Evolutionary conservation across 2,888 invertebrate genomes (phyloP), one percentile per base, ranked within the genome.

Genomic region (Acanthopleura granulata): DNA sequence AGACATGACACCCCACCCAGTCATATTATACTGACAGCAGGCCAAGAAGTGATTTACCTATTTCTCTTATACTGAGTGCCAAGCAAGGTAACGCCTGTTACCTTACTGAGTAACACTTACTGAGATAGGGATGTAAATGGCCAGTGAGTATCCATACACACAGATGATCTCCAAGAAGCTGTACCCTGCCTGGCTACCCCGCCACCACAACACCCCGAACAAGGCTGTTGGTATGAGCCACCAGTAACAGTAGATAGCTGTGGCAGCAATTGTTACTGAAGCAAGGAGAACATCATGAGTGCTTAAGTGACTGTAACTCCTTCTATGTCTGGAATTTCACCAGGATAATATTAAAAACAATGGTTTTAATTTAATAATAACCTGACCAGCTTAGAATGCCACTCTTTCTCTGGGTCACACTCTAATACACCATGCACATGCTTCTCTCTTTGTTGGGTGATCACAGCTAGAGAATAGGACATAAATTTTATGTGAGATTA

Each of bases 111-210:
- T n/a, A n/a, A 57, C 18, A 89, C 91, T 89, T 85, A 92, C 93
- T 1, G 97, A 95, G 14, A 97, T 95, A 6, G 98, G 98, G 86
- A 99, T 94, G 91, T 97, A 99, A 86, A 98, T 95, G 50, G 96
- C 94, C 70, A 99, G 92, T 0, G 97, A 97, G 91, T 99, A 99
- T 14, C 98, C 99, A 88, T 98, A 99, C 15, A 98, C 93, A 90
- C 97, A 98, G 88, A 98, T 93, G 15, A 98, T 92, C 81, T 98
- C 96, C 82, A 98, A 92, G 88, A 96, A 92, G 27, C 94, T 88
- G 80, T 91, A 91, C 22, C 87, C 89, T 27, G 89, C 85, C 73
- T 85, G 84, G 25, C 89, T 89, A 0, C 93, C 92, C 29, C 95
- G 94, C 93, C 95, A 98, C 91, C 96, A 96, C 49, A 98, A 91